Percentiles rank a stretch among this genome's conserved stretches.
phyloP scores from a whole-genome alignment of 2,888 invertebrate species.

The Drosophila prostipennis region DNA sequence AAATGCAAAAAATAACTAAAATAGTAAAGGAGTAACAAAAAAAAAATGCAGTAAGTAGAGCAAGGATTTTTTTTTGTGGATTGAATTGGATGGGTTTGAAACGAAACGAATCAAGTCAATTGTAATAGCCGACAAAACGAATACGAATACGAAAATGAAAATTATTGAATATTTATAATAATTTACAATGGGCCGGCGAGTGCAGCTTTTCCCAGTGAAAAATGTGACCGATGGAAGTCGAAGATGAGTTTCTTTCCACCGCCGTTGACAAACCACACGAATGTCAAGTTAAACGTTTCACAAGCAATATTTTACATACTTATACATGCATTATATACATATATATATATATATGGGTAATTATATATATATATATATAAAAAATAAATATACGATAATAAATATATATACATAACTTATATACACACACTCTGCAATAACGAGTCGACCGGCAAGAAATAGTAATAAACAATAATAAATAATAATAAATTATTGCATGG shows the following conservation, averaged over 20 bases:
- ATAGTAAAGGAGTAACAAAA: conserved; percentile 6
- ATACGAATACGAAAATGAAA: background rate
- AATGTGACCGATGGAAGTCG: background rate
- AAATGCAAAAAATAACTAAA: conserved; percentile 13
- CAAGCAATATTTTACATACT: conserved; percentile 77
- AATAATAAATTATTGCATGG: conserved; percentile 19
- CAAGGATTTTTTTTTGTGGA: conserved; percentile 56
- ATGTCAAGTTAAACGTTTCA: conserved; percentile 77
- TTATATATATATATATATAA: conserved; percentile 21
- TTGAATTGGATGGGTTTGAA: conserved; percentile 30
- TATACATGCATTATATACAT: conserved; percentile 66
- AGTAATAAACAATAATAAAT: conserved; percentile 15
- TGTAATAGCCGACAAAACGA: conserved; percentile 49
- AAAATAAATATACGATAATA: conserved; percentile 41
- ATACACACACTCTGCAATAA: conserved; percentile 31
- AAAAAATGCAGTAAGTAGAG: conserved; percentile 28
- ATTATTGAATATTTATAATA: conserved; percentile 27
- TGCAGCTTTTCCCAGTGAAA: conserved; percentile 3
- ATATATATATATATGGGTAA: conserved; percentile 22
- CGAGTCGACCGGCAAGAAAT: conserved; percentile 30
- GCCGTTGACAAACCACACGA: conserved; percentile 54
- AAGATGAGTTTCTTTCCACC: conserved; percentile 41
- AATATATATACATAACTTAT: conserved; percentile 39
- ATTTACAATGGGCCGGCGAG: conserved; percentile 27
- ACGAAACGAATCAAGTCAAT: conserved; percentile 56